Evolutionary conservation across 2,113 vertebrate genomes (phyloP).

Genomic region (Synodontis membranacea): DNA sequence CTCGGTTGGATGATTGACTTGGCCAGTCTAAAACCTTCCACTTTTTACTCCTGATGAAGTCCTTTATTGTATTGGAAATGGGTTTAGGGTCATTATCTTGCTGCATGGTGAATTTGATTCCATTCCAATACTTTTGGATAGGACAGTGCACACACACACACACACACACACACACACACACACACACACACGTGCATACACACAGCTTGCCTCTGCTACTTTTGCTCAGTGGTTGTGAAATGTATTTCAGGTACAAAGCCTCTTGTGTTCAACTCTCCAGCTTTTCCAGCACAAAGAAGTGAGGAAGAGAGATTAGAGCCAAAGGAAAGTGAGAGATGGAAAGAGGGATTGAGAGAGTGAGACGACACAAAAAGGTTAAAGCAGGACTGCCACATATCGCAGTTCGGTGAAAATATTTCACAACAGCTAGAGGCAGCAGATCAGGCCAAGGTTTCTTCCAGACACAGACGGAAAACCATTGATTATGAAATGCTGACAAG

Average conservation of each 20-base stretch:
- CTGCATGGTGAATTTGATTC: background rate
- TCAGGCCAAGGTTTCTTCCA: slow-evolving; percentile 50
- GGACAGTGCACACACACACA: background rate
- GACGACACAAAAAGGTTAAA: slow-evolving; percentile 47
- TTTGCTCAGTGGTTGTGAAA: slow-evolving; percentile 67
- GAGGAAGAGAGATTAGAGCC: slow-evolving; percentile 6
- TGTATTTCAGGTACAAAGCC: slow-evolving; percentile 62
- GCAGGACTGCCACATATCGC: slow-evolving; percentile 65
- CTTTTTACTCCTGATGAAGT: background rate
- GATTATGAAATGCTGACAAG: slow-evolving; percentile 16
- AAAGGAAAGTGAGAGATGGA: slow-evolving; percentile 19
- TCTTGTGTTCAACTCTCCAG: slow-evolving; percentile 53
- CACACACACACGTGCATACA: background rate
- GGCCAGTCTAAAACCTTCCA: background rate
- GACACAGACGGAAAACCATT: slow-evolving; percentile 47
- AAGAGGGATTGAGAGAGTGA: slow-evolving; percentile 42
- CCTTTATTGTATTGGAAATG: background rate
- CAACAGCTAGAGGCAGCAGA: slow-evolving; percentile 67
- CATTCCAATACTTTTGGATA: background rate
- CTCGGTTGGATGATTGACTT: background rate
- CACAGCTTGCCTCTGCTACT: slow-evolving; percentile 54
- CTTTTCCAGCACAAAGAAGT: slow-evolving; percentile 8
- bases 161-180: slow-evolving; percentile 12
- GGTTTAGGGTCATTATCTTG: background rate
- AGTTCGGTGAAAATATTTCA: slow-evolving; percentile 72